Evolutionary conservation across 2,797 vertebrate genomes (phyloP).

Genomic region (Poeciliopsis paucimaculata): DNA sequence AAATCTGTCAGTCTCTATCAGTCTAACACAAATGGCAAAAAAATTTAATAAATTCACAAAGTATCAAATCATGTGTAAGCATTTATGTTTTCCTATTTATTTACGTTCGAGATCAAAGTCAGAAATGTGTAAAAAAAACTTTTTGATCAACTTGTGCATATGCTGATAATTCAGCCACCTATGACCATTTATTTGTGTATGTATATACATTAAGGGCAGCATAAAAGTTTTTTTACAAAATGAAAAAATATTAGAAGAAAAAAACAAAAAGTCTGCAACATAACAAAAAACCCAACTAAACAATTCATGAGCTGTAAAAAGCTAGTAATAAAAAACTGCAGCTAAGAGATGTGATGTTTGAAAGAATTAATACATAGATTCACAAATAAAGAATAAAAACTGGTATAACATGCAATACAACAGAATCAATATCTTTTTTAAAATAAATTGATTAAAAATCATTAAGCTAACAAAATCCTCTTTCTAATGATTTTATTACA

Average conservation of each 20-base stretch:
- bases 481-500: not conserved
- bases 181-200: not conserved
- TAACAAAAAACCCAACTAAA: not conserved
- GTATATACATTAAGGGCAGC: not conserved
- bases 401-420: no score
- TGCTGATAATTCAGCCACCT: not conserved
- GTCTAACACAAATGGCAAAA: not conserved
- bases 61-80: not conserved
- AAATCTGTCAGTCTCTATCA: not conserved
- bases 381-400: no score
- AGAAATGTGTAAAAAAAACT: not conserved
- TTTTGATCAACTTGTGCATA: not conserved
- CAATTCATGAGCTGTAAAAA: not conserved
- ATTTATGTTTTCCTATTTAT: not conserved
- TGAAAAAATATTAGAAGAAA: not conserved
- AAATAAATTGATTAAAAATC: not conserved
- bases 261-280: not conserved
- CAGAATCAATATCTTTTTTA: no score
- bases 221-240: not conserved
- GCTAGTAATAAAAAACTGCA: not conserved
- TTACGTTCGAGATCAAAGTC: not conserved
- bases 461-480: not conserved
- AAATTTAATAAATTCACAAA: not conserved
- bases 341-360: not conserved
- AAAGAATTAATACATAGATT: not conserved